Evolutionary conservation across 2,888 invertebrate genomes (phyloP).

Genomic region (Hetaerina titia): DNA sequence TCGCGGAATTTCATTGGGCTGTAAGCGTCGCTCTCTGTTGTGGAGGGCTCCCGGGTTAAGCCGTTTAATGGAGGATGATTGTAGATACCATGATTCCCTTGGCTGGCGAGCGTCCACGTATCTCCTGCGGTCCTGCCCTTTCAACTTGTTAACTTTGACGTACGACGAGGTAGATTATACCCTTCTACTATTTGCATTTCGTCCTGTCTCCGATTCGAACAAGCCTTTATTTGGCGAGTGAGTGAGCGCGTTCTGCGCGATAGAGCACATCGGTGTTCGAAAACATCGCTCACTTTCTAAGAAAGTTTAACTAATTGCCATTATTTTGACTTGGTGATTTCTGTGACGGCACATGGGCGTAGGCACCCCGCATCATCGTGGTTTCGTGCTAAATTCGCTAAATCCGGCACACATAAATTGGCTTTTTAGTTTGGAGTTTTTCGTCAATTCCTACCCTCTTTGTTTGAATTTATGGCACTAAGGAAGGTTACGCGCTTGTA

Average conservation of each 20-base stretch:
- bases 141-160: neutral
- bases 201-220: neutral
- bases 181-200: neutral
- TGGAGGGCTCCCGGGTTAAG: neutral
- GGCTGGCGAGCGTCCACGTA: neutral
- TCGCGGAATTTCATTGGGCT: neutral
- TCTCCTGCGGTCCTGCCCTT: neutral
- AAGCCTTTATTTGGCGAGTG: neutral
- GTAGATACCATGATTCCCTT: neutral
- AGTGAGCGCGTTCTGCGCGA: neutral
- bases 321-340: no score
- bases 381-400: no score
- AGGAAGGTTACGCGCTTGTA: no score
- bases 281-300: no score
- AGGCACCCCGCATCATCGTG: no score
- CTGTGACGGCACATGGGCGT: no score
- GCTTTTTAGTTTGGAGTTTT: no score
- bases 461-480: no score
- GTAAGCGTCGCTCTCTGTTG: neutral
- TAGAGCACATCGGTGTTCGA: no score
- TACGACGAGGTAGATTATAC: neutral
- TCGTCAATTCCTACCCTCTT: no score
- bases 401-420: no score
- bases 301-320: no score
- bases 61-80: conserved; percentile 28